A percentile compares a stretch with the other conserved stretches of the same genome.
Evolutionary conservation across 2,888 invertebrate species (phyloP).

Genomic region (Scelioninae gen. 2): DNA sequence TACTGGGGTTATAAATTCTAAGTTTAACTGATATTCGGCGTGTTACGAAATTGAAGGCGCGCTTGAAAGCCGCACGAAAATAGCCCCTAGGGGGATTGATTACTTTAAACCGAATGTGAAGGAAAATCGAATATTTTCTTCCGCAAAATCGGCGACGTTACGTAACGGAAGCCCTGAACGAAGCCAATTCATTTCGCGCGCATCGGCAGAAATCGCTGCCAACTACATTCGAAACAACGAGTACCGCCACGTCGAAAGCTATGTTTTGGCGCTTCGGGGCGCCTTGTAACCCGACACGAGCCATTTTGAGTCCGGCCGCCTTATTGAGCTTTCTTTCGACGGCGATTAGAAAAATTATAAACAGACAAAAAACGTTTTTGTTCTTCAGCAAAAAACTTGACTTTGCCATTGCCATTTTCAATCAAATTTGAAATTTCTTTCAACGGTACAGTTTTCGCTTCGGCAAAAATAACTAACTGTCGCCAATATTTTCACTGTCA

Average conservation of each 20-base stretch:
- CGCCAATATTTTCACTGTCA: too few species aligned
- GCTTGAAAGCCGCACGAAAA: constrained; percentile 43
- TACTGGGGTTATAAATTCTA: constrained; percentile 55
- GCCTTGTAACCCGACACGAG: constrained; percentile 70
- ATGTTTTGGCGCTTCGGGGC: constrained; percentile 68
- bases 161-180: constrained; percentile 63
- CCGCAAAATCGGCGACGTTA: constrained; percentile 61
- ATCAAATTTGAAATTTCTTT: constrained; percentile 36
- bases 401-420: constrained; percentile 10
- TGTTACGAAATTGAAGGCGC: constrained; percentile 56
- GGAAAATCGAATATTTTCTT: constrained; percentile 33
- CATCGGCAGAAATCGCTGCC: constrained; percentile 74
- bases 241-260: constrained; percentile 51
- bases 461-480: constrained; percentile 45
- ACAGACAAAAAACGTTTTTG: too few species aligned
- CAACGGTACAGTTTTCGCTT: constrained; percentile 43
- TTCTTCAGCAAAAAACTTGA: too few species aligned
- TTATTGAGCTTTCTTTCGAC: constrained; percentile 45
- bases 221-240: constrained; percentile 68
- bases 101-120: constrained; percentile 15
- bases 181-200: constrained; percentile 73
- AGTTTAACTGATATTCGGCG: constrained; percentile 55
- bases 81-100: constrained; percentile 39
- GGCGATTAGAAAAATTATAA: constrained; percentile 48
- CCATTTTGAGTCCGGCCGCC: constrained; percentile 58